Conservation (phyloP, 2,113 vertebrate species). For the Columba janthina region DNA sequence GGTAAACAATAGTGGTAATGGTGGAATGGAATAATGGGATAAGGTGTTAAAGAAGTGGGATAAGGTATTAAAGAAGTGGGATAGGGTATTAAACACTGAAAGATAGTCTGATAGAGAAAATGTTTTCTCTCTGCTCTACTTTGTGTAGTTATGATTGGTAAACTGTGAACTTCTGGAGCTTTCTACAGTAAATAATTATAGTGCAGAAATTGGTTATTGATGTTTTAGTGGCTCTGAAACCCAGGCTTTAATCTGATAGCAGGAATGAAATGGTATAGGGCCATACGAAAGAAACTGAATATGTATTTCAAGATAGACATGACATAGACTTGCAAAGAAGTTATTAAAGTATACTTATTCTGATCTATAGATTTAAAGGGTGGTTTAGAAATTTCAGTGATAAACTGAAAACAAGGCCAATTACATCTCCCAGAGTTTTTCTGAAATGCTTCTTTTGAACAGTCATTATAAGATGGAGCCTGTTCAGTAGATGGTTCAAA, state of each 20-base stretch:
- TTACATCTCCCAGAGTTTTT: neutral
- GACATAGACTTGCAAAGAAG: neutral
- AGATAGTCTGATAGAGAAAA: neutral
- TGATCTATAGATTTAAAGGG: neutral
- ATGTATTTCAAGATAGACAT: neutral
- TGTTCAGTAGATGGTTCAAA: neutral
- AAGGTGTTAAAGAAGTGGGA: neutral
- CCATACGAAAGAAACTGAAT: rapidly evolving
- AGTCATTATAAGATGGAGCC: rapidly evolving
- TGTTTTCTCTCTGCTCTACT: neutral
- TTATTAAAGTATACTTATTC: neutral
- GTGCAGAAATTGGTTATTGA: neutral
- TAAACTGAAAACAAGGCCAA: neutral
- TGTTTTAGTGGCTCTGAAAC: neutral
- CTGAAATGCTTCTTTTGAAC: neutral
- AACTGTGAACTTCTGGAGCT: neutral
- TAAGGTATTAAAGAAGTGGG: neutral
- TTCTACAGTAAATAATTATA: neutral
- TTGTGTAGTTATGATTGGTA: neutral
- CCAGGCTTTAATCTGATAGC: neutral
- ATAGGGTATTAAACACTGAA: neutral
- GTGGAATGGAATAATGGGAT: neutral
- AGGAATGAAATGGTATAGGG: neutral
- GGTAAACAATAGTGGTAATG: neutral
- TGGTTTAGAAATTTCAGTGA: neutral